Evolutionary conservation across 2,113 vertebrate species (phyloP).

Genomic region (Leptocoma aspasia): DNA sequence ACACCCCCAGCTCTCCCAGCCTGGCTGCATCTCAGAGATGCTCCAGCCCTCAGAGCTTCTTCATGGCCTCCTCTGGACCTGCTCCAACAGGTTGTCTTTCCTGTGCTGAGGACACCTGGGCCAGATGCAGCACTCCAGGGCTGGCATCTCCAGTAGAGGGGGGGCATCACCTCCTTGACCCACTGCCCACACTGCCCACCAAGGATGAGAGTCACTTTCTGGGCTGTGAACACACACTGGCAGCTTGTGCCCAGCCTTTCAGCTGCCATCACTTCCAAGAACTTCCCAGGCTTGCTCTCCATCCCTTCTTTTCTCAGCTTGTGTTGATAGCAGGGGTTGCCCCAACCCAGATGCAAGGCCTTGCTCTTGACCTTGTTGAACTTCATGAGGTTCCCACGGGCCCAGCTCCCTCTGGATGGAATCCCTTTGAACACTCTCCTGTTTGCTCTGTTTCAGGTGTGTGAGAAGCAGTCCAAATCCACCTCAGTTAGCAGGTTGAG

Average conservation of each 20-base stretch:
- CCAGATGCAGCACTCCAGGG: neutral
- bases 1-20: neutral
- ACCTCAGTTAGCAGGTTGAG: neutral
- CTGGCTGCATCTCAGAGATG: neutral
- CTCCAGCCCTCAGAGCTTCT: neutral
- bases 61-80: neutral
- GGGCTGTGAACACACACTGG: neutral
- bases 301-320: neutral
- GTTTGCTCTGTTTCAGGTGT: neutral
- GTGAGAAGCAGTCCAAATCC: neutral
- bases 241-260: neutral
- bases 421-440: neutral
- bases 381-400: neutral
- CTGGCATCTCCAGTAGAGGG: fast-evolving
- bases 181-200: neutral
- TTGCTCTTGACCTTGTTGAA: neutral
- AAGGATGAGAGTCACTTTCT: too few species aligned
- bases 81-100: neutral
- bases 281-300: neutral
- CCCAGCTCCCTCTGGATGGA: neutral
- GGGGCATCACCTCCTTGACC: neutral
- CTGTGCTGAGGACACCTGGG: neutral
- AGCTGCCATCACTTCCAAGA: neutral
- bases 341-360: neutral
- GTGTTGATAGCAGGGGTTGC: neutral